These are phyloP conservation scores for Nemopilema nomurai DNA, from an alignment of 30 jellyfish, hydroid and myxozoan genomes.

Conservation along the genomic window DNA sequence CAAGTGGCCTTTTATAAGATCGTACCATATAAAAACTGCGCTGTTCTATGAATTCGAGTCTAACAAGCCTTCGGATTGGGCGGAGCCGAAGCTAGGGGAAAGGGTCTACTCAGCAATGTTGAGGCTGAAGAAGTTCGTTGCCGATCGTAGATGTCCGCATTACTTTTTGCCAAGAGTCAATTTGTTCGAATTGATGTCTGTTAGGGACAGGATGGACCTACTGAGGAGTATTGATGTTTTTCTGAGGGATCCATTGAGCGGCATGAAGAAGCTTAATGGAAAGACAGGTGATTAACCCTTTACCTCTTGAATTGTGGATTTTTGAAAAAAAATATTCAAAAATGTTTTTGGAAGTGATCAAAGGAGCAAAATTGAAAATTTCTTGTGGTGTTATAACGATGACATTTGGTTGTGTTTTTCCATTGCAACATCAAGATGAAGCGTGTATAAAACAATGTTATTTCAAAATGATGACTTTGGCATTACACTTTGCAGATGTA, in stretches of 20 bases:
- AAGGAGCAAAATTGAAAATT: too few species aligned
- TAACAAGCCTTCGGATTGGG: not conserved
- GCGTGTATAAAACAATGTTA: too few species aligned
- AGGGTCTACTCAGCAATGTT: not conserved
- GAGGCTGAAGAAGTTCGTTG: not conserved
- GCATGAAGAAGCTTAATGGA: too few species aligned
- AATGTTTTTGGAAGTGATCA: too few species aligned
- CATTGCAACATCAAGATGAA: too few species aligned
- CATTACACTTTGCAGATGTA: too few species aligned
- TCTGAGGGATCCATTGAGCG: not conserved
- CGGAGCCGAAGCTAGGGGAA: not conserved
- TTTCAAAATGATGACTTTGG: too few species aligned
- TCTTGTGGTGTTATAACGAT: too few species aligned
- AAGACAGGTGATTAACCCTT: too few species aligned
- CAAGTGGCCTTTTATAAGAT: conserved; percentile 13
- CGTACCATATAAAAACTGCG: conserved; percentile 27
- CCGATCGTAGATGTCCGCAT: conserved; percentile 13
- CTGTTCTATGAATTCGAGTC: conserved; percentile 33
- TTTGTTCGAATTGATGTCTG: not conserved
- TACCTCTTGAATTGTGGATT: too few species aligned
- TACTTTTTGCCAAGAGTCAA: conserved; percentile 20
- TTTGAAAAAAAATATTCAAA: too few species aligned
- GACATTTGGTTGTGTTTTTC: too few species aligned
- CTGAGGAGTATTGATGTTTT: not conserved
- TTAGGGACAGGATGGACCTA: not conserved